Base-by-base conservation (phyloP, 2,888 invertebrate species). In the Julus scanicus region DNA sequence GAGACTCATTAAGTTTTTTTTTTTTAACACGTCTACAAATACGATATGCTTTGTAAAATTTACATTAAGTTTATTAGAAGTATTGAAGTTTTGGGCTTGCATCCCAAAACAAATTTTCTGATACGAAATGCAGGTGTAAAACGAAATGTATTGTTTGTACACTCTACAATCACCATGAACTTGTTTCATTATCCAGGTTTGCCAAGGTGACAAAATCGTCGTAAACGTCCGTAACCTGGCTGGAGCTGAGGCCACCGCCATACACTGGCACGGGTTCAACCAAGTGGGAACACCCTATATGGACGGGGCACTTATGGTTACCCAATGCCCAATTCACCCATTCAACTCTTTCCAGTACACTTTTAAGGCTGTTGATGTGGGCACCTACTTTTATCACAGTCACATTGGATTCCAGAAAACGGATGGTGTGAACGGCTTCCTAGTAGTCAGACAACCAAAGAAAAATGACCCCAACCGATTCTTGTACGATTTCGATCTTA, bases 181-280 rank as follows among this genome's bases (percentile, higher is more conserved):
- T 4, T 5, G 29, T 71, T 71, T 5, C 8, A 71, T 71, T 29
- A 86, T 89, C 0, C 89, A 96, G 95, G 97, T 97, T 0, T 98
- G 98, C 91, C 93, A 95, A 90, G 95, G 96, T n/a, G 98, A 98
- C 91, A 94, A 94, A 49, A 93, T 98, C 2, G 94, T 96, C 44
- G 97, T 97, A 0, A 96, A 97, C 91, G 95, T 97, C 9, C 94
- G 94, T 89, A 98, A 98, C 91, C 94, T 94, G 89, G 91, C 97
- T 92, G 94, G 95, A 91, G 95, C 95, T 0, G 96, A 97, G 91
- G 95, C 95, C 37, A 97, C 97, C 0, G 95, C 96, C 0, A 95
- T 98, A 37, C 98, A 98, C 91, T 98, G 97, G 97, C 98, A 98
- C 91, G 98, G 98, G 0, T 94, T 96, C 91, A 96, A 96, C 91